Conservation (phyloP, 2,888 invertebrate species). For the Cephus pygmeus region DNA sequence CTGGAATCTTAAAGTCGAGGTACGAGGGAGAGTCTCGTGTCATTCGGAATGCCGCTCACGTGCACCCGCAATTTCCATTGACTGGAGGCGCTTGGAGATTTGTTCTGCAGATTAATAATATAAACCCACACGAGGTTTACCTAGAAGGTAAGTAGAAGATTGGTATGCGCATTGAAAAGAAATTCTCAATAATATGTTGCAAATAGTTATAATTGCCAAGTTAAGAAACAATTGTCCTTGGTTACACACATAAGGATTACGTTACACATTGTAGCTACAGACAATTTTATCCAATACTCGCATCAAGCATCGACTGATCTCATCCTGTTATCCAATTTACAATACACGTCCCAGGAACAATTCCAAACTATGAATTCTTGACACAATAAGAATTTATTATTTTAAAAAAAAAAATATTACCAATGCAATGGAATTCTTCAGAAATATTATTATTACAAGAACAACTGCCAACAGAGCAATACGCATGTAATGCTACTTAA, state of each 20-base stretch:
- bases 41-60: conserved; percentile 29
- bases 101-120: neutral
- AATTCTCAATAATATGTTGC: neutral
- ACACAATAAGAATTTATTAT: neutral
- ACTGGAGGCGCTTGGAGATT: conserved; percentile 10
- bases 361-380: neutral
- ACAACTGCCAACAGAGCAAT: neutral
- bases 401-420: neutral
- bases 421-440: neutral
- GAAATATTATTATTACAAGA: neutral
- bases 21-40: neutral
- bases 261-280: neutral
- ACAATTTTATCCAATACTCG: neutral
- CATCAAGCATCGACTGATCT: neutral
- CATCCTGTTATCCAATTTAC: neutral
- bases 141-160: neutral
- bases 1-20: neutral
- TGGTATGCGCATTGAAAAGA: neutral
- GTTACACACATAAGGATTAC: neutral
- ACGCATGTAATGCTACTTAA: neutral
- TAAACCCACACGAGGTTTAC: neutral
- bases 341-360: neutral
- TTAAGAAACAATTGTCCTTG: neutral
- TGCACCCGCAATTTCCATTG: conserved; percentile 29
- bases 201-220: neutral